Percentiles rank a stretch among this genome's conserved stretches.
Conservation (phyloP, 2,888 invertebrate species). For the Epirrita christyi region DNA sequence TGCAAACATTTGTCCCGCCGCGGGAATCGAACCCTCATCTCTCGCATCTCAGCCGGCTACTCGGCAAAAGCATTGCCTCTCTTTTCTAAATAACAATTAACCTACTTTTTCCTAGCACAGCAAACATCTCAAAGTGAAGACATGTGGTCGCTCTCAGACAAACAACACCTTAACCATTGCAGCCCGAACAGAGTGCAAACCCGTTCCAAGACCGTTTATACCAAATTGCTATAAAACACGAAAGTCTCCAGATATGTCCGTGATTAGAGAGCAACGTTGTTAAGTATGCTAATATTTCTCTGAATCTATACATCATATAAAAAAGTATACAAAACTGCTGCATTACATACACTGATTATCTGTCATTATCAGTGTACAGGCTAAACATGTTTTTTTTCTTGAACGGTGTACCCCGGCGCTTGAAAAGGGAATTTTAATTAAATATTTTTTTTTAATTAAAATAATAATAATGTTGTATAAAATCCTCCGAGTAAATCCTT, state of each 20-base stretch:
- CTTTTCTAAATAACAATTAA: too few relatives aligned
- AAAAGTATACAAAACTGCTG: neutral
- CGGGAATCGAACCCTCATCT: too few relatives aligned
- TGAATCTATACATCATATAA: constrained; percentile 44
- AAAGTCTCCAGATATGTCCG: constrained; percentile 34
- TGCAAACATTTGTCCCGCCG: too few relatives aligned
- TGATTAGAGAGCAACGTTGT: constrained; percentile 49
- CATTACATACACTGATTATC: neutral
- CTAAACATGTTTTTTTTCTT: neutral
- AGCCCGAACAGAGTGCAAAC: constrained; percentile 34
- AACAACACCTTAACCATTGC: constrained; percentile 42
- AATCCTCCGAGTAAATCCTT: too few relatives aligned
- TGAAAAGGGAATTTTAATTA: too few relatives aligned
- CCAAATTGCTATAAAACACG: constrained; percentile 39
- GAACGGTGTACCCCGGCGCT: too few relatives aligned
- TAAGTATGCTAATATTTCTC: constrained; percentile 51
- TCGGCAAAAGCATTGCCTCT: too few relatives aligned
- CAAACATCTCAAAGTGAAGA: too few relatives aligned
- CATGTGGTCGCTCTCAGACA: constrained; percentile 16
- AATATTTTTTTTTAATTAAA: too few relatives aligned
- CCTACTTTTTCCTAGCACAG: too few relatives aligned
- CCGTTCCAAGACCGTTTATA: constrained; percentile 43
- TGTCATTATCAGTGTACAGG: neutral
- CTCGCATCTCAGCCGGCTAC: too few relatives aligned
- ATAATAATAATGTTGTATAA: too few relatives aligned